Conservation (phyloP, 2,797 vertebrate genomes). For the Lacerta agilis region DNA sequence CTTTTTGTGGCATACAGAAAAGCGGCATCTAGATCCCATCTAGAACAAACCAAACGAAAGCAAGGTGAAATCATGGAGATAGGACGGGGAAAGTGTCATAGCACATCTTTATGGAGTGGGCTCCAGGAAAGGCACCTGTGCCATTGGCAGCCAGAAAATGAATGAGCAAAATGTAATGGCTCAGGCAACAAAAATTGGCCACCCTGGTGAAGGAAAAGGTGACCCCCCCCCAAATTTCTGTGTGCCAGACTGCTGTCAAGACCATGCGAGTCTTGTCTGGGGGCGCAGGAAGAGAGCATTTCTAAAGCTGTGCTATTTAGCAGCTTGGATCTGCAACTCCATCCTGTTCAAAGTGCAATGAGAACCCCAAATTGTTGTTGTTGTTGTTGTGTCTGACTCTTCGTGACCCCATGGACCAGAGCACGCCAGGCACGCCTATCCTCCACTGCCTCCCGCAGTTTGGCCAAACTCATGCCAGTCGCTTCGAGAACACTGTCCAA, state of each 20-base stretch:
- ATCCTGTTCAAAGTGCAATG: background rate
- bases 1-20: background rate
- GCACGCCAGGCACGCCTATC: too few relatives aligned
- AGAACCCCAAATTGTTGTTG: too few relatives aligned
- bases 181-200: background rate
- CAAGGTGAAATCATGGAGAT: background rate
- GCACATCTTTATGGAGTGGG: too few relatives aligned
- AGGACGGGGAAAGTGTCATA: background rate
- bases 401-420: too few relatives aligned
- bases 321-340: background rate
- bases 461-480: too few relatives aligned
- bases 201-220: too few relatives aligned
- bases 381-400: too few relatives aligned
- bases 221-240: background rate
- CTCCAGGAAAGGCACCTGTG: background rate
- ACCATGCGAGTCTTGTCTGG: background rate
- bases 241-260: background rate
- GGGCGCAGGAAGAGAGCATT: too few relatives aligned
- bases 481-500: too few relatives aligned
- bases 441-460: too few relatives aligned
- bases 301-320: background rate
- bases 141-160: background rate
- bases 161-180: background rate
- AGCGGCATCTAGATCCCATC: background rate
- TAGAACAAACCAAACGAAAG: background rate